Conservation (phyloP, 2,113 vertebrate genomes). For the Rhinoptilus africanus region DNA sequence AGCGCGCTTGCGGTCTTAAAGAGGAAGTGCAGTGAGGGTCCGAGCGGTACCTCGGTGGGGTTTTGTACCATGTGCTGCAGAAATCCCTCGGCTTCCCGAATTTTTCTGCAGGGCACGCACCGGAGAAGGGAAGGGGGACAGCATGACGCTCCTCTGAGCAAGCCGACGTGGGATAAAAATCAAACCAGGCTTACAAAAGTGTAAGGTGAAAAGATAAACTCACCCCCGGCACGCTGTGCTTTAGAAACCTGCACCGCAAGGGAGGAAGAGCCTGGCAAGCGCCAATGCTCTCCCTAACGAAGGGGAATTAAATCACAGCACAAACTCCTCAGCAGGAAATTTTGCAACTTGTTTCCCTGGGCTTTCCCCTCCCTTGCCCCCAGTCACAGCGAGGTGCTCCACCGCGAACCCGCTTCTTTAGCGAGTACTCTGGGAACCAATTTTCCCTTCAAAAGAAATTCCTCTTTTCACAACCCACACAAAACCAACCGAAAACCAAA, state of each 20-base stretch:
- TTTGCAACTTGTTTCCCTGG: neutral
- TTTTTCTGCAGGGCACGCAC: neutral
- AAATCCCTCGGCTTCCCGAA: neutral
- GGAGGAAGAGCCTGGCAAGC: neutral
- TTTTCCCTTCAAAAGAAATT: neutral
- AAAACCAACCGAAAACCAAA: neutral
- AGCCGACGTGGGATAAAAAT: neutral
- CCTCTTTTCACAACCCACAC: neutral
- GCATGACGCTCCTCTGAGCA: neutral
- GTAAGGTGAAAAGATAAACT: neutral
- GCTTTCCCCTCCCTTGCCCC: neutral
- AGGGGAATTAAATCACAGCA: neutral
- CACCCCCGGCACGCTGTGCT: neutral
- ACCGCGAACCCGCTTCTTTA: fast-evolving
- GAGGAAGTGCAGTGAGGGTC: neutral
- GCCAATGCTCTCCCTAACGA: neutral
- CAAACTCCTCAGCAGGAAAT: neutral
- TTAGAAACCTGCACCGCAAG: neutral
- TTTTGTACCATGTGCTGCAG: neutral
- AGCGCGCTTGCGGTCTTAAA: slow-evolving; percentile 22
- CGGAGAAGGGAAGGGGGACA: fast-evolving
- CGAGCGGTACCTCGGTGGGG: fast-evolving
- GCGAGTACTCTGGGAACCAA: neutral
- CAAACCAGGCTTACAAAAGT: neutral
- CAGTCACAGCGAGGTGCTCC: fast-evolving